Evolutionary conservation across 2,113 vertebrate species (phyloP).

Genomic region (Ia io): DNA sequence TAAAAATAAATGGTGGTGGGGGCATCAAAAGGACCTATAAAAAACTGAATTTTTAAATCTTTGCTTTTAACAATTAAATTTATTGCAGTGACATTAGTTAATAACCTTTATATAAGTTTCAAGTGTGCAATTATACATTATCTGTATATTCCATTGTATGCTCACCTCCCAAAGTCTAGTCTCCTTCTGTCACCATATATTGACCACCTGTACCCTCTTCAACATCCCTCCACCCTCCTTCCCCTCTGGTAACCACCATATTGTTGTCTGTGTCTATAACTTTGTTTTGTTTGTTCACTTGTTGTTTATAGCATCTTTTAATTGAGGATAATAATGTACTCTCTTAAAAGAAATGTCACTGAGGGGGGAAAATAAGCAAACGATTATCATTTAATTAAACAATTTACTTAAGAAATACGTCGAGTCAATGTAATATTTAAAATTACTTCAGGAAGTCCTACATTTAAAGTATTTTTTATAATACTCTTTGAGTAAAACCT

Average conservation of each 20-base stretch:
- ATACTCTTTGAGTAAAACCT: not conserved
- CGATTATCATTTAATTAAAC: constrained; percentile 3
- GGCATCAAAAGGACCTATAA: not conserved
- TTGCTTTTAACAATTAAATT: not conserved
- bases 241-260: not conserved
- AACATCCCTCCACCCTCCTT: not conserved
- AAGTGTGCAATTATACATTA: not conserved
- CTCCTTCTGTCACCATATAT: not conserved
- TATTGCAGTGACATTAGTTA: not conserved
- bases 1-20: not conserved
- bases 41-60: not conserved
- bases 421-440: not conserved
- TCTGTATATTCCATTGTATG: not conserved
- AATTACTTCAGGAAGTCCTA: constrained; percentile 36
- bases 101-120: not conserved
- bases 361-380: not conserved
- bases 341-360: constrained; percentile 3
- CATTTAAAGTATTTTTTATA: not conserved
- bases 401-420: not conserved
- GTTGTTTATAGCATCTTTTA: not conserved
- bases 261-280: not conserved
- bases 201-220: not conserved
- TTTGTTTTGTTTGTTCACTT: not conserved
- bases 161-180: not conserved
- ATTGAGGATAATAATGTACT: not conserved